Conservation (phyloP, 2,797 vertebrate species). For the Brachyalestes nurse region DNA sequence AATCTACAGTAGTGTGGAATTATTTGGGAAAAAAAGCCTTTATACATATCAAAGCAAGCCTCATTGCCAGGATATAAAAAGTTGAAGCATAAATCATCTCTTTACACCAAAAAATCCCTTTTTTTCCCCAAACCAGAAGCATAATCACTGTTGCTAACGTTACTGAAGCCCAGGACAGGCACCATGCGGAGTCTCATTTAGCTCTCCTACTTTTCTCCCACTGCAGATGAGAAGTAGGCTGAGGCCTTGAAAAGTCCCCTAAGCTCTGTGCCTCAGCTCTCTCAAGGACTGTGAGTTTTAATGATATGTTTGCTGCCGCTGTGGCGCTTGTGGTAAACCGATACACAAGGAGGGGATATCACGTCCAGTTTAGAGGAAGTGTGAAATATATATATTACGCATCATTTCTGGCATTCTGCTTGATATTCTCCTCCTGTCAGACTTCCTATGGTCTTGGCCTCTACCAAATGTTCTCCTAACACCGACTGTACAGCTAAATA, state of each 20-base stretch:
- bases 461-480: slow-evolving; percentile 40
- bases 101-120: slow-evolving; percentile 33
- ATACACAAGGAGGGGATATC: slow-evolving; percentile 28
- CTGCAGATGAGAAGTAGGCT: slow-evolving; percentile 69
- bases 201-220: slow-evolving; percentile 26
- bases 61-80: slow-evolving; percentile 29
- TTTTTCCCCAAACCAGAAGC: slow-evolving; percentile 37
- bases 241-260: slow-evolving; percentile 71
- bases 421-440: slow-evolving; percentile 11
- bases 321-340: slow-evolving; percentile 60
- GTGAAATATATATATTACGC: slow-evolving; percentile 39
- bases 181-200: slow-evolving; percentile 50
- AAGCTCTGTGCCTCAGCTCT: slow-evolving; percentile 69
- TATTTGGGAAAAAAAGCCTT: slow-evolving; percentile 21
- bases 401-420: slow-evolving; percentile 51
- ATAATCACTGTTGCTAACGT: slow-evolving; percentile 26
- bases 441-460: slow-evolving; percentile 13
- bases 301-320: slow-evolving; percentile 58
- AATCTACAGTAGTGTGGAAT: slow-evolving; percentile 12
- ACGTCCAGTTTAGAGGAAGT: slow-evolving; percentile 39
- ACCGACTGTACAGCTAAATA: slow-evolving; percentile 11
- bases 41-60: slow-evolving; percentile 32
- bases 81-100: slow-evolving; percentile 37
- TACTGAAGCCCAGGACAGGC: slow-evolving; percentile 47
- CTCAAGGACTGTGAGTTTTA: slow-evolving; percentile 61